These are phyloP conservation scores for Cataglyphis hispanica DNA, from an alignment of 1,140 invertebrate species.

Conservation along the genomic window DNA sequence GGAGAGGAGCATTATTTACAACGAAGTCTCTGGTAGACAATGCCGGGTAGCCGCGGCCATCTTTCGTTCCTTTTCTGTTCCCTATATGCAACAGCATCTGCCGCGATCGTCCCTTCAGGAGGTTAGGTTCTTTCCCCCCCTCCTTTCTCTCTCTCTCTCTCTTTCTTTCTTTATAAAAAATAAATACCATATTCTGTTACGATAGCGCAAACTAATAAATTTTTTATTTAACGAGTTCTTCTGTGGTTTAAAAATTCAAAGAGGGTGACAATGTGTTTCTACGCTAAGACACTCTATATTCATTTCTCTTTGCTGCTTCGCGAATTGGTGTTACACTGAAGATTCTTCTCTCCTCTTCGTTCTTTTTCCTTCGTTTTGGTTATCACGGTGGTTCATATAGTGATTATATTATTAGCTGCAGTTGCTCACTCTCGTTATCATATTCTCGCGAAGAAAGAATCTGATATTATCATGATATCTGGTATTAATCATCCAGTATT, in stretches of 20 bases:
- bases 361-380: conserved; percentile 13
- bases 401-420: conserved; percentile 1
- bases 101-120: conserved; percentile 66
- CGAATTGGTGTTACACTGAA: background rate
- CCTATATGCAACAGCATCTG: conserved; percentile 85
- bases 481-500: background rate
- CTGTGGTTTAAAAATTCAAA: background rate
- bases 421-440: conserved; percentile 77
- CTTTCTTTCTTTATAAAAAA: background rate
- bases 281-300: background rate
- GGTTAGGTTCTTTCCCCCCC: background rate
- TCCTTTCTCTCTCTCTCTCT: background rate
- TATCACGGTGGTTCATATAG: background rate
- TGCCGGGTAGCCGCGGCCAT: conserved; percentile 82
- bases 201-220: background rate
- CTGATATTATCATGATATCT: too few relatives aligned
- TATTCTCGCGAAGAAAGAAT: conserved; percentile 72
- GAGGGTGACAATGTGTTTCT: background rate
- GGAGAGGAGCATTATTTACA: conserved; percentile 86
- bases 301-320: background rate
- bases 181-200: background rate
- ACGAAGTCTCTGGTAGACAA: conserved; percentile 83
- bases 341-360: background rate
- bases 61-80: conserved; percentile 84
- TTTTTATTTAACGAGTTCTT: background rate